These are phyloP conservation scores for Aphis craccivora DNA, from an alignment of 1,140 invertebrate genomes.

Conservation along the genomic window DNA sequence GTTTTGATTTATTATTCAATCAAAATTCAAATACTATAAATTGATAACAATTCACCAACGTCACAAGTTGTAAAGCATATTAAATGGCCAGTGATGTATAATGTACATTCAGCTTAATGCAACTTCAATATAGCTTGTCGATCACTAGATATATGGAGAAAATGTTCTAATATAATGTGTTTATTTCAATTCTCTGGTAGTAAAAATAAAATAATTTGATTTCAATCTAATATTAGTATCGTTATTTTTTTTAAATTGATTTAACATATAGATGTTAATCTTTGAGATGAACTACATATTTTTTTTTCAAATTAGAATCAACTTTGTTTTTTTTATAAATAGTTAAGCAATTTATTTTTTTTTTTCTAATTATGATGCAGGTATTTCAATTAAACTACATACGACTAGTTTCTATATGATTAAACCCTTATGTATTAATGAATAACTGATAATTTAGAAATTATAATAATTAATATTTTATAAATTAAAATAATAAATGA, in stretches of 20 bases:
- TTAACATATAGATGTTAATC: neutral
- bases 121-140: neutral
- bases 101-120: neutral
- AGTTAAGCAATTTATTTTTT: neutral
- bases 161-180: neutral
- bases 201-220: neutral
- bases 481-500: too few species aligned
- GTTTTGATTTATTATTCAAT: conserved; percentile 38
- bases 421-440: neutral
- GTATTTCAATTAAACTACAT: neutral
- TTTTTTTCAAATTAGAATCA: neutral
- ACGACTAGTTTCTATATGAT: neutral
- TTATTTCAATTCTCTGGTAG: neutral
- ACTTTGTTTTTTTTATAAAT: neutral
- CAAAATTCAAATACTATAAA: conserved; percentile 30
- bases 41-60: conserved; percentile 21
- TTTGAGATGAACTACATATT: neutral
- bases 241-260: neutral
- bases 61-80: conserved; percentile 5
- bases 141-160: neutral
- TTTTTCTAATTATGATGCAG: neutral
- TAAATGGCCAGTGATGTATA: conserved; percentile 35
- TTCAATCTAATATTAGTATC: neutral
- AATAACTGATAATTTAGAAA: neutral
- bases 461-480: neutral